phyloP scores from a whole-genome alignment of 2,797 vertebrate genomes.

The Atherinosoma microstoma region DNA sequence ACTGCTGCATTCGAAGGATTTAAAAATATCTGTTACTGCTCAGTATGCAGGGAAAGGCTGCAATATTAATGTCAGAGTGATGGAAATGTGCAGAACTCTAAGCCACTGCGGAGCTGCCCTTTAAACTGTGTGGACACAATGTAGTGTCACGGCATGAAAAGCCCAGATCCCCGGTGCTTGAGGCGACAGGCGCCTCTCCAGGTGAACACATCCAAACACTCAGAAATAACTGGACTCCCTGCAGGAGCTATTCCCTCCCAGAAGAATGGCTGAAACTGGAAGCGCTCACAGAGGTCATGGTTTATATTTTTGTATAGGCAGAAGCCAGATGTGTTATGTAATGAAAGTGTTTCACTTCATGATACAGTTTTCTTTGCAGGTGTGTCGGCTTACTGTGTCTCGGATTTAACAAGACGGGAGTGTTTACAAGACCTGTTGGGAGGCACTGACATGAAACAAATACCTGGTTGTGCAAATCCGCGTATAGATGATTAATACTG shows the following conservation, averaged over 20 bases:
- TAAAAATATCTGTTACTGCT: constrained; percentile 13
- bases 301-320: constrained; percentile 1
- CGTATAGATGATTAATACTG: no score
- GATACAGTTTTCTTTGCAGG: not conserved
- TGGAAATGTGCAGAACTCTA: constrained; percentile 35
- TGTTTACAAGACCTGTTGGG: not conserved
- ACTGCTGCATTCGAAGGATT: constrained; percentile 14
- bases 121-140: constrained; percentile 49
- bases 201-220: constrained; percentile 41
- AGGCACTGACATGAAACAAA: not conserved
- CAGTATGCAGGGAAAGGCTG: constrained; percentile 2
- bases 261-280: constrained; percentile 1
- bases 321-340: constrained; percentile 15
- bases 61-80: constrained; percentile 32
- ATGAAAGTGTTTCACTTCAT: not conserved
- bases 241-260: constrained; percentile 30
- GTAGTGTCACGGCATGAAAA: constrained; percentile 45
- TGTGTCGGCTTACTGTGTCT: not conserved
- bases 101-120: constrained; percentile 45
- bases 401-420: not conserved
- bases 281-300: constrained; percentile 2
- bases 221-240: constrained; percentile 27
- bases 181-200: constrained; percentile 48
- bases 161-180: constrained; percentile 28
- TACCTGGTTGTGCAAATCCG: not conserved